phyloP scores from a whole-genome alignment of 2,113 vertebrate genomes.

The Tamias sibiricus region DNA sequence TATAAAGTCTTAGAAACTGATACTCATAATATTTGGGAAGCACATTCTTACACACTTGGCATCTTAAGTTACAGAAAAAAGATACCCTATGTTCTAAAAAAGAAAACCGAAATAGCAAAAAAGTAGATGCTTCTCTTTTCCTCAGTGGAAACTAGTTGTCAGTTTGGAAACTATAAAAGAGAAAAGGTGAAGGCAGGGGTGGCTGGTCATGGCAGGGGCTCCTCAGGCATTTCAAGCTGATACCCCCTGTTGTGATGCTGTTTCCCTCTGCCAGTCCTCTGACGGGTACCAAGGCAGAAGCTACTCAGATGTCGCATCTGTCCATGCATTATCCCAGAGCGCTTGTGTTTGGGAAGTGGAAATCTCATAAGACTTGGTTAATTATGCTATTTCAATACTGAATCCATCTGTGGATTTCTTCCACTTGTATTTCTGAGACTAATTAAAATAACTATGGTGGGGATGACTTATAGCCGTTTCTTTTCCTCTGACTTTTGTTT shows the following conservation, averaged over 20 bases:
- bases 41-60: not conserved
- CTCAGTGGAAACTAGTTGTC: too few relatives aligned
- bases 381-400: not conserved
- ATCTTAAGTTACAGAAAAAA: conserved; percentile 6
- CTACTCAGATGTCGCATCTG: not conserved
- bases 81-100: not conserved
- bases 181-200: too few relatives aligned
- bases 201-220: too few relatives aligned
- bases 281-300: not conserved
- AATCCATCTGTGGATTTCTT: not conserved
- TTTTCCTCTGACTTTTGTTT: not conserved
- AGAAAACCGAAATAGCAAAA: not conserved
- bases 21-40: not conserved
- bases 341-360: not conserved
- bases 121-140: not conserved
- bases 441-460: not conserved
- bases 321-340: not conserved
- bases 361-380: not conserved
- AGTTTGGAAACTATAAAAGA: too few relatives aligned
- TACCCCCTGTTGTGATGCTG: not conserved
- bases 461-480: not conserved
- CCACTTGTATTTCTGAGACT: not conserved
- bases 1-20: not conserved
- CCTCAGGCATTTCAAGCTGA: too few relatives aligned
- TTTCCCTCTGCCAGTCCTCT: not conserved